phyloP scores from a whole-genome alignment of 2,113 vertebrate genomes.

The Malurus alboscapulatus region DNA sequence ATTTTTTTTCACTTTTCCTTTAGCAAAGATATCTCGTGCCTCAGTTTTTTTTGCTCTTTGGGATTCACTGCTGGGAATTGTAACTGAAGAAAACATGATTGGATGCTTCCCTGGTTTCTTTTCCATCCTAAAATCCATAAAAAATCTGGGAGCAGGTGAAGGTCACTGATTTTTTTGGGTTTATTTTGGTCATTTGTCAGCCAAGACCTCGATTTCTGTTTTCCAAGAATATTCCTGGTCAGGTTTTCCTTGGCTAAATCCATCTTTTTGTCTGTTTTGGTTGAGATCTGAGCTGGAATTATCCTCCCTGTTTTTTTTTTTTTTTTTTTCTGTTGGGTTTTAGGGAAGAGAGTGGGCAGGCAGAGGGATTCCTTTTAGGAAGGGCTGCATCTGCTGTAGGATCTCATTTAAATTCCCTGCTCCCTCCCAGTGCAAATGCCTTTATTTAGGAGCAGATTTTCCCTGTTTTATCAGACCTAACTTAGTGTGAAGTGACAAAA shows the following conservation, averaged over 20 bases:
- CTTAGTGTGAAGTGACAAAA: neutral
- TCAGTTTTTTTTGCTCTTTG: conserved; percentile 15
- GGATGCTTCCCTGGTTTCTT: conserved; percentile 80
- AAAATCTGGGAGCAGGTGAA: conserved; percentile 83
- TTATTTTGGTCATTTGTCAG: neutral
- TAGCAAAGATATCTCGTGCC: neutral
- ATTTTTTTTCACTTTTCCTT: neutral
- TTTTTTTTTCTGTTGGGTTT: neutral
- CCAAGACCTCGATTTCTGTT: neutral
- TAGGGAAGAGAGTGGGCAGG: neutral
- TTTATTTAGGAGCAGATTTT: neutral
- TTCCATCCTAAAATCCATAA: conserved; percentile 81
- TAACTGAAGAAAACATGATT: conserved; percentile 78
- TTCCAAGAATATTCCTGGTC: neutral
- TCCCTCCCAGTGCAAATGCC: neutral
- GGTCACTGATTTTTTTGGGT: conserved; percentile 22
- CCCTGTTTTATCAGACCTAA: neutral
- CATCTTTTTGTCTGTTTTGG: neutral
- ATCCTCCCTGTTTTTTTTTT: neutral
- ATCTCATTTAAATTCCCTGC: neutral
- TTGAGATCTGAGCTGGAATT: neutral
- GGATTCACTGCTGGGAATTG: conserved; percentile 77
- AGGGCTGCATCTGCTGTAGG: neutral
- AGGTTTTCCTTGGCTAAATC: neutral
- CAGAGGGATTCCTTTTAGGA: neutral